phyloP scores from a whole-genome alignment of 2,797 vertebrate species.

The Hyperoplus immaculatus region DNA sequence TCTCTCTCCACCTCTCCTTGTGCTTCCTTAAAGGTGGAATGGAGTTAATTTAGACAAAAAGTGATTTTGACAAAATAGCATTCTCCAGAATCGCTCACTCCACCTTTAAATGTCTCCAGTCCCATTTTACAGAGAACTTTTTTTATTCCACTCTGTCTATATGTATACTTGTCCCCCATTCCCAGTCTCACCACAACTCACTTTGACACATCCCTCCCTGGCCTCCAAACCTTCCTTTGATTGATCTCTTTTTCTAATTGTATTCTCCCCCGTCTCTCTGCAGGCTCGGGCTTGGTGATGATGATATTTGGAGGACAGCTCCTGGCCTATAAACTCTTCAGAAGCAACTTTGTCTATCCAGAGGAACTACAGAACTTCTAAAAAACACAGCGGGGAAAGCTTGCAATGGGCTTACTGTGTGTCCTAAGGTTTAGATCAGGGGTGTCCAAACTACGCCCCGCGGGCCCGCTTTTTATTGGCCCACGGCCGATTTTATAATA shows the following conservation, averaged over 20 bases:
- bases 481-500: too few relatives aligned
- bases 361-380: slow-evolving; percentile 86
- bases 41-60: too few relatives aligned
- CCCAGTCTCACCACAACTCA: background rate
- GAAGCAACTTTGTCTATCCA: slow-evolving; percentile 92
- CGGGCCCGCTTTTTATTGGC: too few relatives aligned
- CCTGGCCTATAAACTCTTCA: slow-evolving; percentile 91
- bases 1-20: background rate
- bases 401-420: slow-evolving; percentile 56
- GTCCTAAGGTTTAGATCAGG: too few relatives aligned
- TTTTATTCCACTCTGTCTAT: background rate
- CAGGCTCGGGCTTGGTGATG: slow-evolving; percentile 90
- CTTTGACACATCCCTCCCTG: slow-evolving; percentile 7
- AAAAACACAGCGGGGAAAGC: slow-evolving; percentile 48
- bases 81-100: too few relatives aligned
- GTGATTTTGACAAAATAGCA: too few relatives aligned
- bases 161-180: background rate
- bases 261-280: slow-evolving; percentile 33
- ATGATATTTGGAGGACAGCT: slow-evolving; percentile 93
- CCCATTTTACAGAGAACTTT: background rate
- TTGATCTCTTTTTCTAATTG: slow-evolving; percentile 13
- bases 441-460: too few relatives aligned
- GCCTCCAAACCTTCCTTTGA: background rate
- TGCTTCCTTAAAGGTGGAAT: background rate
- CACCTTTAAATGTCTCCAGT: background rate